Evolutionary conservation across 2,113 vertebrate genomes (phyloP).

Genomic region (Erpornis zantholeuca): DNA sequence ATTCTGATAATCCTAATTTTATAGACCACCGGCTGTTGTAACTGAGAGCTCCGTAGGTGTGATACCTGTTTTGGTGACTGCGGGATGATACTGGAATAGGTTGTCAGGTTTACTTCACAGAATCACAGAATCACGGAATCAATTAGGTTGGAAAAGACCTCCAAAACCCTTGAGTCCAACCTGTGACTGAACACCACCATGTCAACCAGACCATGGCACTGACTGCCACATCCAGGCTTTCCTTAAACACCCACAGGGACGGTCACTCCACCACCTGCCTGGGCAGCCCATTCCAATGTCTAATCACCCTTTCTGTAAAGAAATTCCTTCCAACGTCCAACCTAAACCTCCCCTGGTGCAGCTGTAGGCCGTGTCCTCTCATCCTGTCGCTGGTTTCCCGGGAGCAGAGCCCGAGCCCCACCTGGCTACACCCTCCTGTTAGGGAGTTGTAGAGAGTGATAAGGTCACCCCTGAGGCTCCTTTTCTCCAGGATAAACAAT

Average conservation of each 20-base stretch:
- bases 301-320: neutral
- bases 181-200: neutral
- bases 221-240: neutral
- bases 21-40: neutral
- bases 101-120: neutral
- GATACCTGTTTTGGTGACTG: neutral
- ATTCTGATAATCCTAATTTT: neutral
- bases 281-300: neutral
- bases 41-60: neutral
- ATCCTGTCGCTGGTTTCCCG: accelerated
- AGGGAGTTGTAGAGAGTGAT: neutral
- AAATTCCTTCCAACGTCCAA: neutral
- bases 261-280: neutral
- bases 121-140: neutral
- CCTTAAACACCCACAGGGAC: neutral
- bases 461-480: neutral
- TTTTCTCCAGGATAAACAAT: neutral
- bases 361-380: neutral
- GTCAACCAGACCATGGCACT: neutral
- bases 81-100: neutral
- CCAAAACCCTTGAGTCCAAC: neutral
- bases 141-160: neutral
- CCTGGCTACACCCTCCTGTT: accelerated
- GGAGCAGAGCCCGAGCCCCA: neutral
- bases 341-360: neutral